phyloP scores from a whole-genome alignment of 1,140 invertebrate genomes.

The Stegodyphus dumicola region DNA sequence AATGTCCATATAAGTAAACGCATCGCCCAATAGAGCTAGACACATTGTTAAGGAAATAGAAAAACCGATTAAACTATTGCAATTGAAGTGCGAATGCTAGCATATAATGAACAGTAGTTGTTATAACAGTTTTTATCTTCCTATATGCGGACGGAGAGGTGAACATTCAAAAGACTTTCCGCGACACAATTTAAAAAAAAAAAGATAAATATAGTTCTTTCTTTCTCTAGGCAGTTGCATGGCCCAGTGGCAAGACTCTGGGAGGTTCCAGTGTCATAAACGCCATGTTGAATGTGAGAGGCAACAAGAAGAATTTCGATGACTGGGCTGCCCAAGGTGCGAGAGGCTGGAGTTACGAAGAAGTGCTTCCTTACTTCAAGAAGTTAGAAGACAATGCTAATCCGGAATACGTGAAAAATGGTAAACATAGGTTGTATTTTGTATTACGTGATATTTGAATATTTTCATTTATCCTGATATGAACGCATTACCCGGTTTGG shows the following conservation, averaged over 20 bases:
- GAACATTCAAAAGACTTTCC: background rate
- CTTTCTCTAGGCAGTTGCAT: background rate
- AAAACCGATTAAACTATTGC: too few relatives aligned
- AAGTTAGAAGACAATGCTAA: slow-evolving; percentile 68
- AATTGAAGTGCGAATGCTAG: too few relatives aligned
- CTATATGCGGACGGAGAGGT: too few relatives aligned
- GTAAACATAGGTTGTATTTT: background rate
- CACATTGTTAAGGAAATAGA: too few relatives aligned
- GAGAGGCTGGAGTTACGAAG: slow-evolving; percentile 69
- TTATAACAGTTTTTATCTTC: too few relatives aligned
- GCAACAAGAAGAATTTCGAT: slow-evolving; percentile 73
- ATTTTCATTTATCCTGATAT: too few relatives aligned
- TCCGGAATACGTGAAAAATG: slow-evolving; percentile 23
- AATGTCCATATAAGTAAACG: too few relatives aligned
- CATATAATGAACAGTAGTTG: too few relatives aligned
- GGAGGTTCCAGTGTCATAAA: slow-evolving; percentile 90
- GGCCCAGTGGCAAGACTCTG: slow-evolving; percentile 61
- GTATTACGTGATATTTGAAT: too few relatives aligned
- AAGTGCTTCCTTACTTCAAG: slow-evolving; percentile 73
- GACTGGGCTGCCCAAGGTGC: slow-evolving; percentile 70
- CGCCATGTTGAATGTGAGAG: slow-evolving; percentile 93
- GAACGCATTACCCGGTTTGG: too few relatives aligned
- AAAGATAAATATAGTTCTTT: background rate
- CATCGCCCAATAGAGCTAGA: too few relatives aligned
- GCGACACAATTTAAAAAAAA: background rate